These are phyloP conservation scores for Rhineura floridana DNA, from an alignment of 2,113 vertebrate genomes.

Conservation along the genomic window DNA sequence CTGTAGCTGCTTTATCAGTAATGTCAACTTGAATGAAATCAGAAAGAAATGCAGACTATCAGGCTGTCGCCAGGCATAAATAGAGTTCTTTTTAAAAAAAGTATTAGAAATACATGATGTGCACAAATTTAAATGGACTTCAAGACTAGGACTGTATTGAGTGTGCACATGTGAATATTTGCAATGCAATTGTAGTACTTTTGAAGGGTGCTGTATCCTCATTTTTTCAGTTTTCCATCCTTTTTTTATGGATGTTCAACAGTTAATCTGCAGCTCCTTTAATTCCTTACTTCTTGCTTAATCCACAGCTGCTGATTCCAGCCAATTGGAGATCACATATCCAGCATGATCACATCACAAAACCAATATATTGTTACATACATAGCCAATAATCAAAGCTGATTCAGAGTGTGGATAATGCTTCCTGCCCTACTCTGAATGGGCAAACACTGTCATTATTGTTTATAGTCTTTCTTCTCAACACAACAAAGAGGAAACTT, in stretches of 20 bases:
- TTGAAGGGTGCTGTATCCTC: background rate
- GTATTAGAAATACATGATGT: background rate
- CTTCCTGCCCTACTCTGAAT: background rate
- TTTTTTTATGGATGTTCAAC: background rate
- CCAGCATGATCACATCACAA: no score
- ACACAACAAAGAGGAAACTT: no score
- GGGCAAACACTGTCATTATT: background rate
- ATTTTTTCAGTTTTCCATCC: background rate
- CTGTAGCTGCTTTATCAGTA: conserved; percentile 20
- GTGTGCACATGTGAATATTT: background rate
- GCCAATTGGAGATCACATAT: background rate
- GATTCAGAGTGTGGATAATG: background rate
- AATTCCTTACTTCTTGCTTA: background rate
- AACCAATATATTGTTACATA: background rate
- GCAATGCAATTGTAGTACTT: background rate
- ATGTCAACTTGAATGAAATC: background rate
- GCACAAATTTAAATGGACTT: background rate
- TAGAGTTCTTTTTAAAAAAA: background rate
- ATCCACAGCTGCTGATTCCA: background rate
- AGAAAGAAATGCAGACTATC: conserved; percentile 2
- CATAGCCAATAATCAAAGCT: background rate
- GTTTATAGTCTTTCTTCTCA: background rate
- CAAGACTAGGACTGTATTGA: background rate
- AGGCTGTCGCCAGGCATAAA: background rate
- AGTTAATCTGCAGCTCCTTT: background rate